phyloP scores from a whole-genome alignment of 2,113 vertebrate genomes.

The Anser brachyrhynchus region DNA sequence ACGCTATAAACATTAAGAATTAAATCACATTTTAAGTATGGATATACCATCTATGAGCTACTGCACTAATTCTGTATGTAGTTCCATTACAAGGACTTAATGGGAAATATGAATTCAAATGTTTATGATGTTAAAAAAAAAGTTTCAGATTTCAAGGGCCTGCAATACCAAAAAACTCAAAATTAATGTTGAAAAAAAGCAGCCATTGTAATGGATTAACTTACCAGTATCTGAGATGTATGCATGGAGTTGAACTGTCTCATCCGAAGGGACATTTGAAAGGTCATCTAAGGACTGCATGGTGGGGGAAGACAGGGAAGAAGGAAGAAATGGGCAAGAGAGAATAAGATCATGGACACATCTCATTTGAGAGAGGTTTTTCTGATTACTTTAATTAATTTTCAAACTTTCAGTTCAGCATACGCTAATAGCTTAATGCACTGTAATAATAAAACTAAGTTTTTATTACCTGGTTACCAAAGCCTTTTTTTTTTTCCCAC shows the following conservation, averaged over 20 bases:
- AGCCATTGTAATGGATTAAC: background rate
- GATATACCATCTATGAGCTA: background rate
- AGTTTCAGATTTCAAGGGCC: background rate
- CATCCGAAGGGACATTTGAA: slow-evolving; percentile 89
- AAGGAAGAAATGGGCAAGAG: background rate
- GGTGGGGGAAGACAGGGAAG: background rate
- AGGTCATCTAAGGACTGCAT: slow-evolving; percentile 95
- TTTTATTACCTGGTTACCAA: background rate
- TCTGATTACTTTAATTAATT: background rate
- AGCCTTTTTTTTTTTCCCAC: background rate
- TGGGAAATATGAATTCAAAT: background rate
- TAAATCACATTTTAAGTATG: background rate
- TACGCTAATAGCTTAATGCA: background rate
- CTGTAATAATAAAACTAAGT: background rate
- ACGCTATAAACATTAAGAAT: background rate
- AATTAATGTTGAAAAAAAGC: background rate
- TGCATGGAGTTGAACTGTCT: slow-evolving; percentile 88
- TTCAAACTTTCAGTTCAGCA: background rate
- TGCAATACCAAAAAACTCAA: background rate
- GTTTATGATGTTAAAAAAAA: background rate
- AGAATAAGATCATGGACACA: background rate
- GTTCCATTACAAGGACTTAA: background rate
- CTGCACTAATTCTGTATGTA: background rate
- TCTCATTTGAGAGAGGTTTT: background rate
- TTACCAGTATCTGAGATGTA: slow-evolving; percentile 99